Evolutionary conservation across 2,888 invertebrate genomes (phyloP), one percentile per base, ranked within the genome.

Genomic region (Zygaena filipendulae): DNA sequence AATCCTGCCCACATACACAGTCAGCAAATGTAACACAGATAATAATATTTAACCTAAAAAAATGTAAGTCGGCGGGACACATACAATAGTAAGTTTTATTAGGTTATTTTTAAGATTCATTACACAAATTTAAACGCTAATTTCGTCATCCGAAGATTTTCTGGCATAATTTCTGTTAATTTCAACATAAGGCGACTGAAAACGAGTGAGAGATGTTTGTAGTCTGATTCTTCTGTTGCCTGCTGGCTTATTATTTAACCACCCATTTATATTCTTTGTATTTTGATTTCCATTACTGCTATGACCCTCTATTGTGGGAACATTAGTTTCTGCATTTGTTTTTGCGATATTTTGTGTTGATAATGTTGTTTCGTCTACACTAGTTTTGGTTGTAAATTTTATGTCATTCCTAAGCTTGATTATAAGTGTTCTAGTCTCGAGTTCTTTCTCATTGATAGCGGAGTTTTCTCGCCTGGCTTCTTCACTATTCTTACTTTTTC

Each of bases 251-350:
- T 48, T 47, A 29, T 53, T 50, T 7, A 60, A 32, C 35, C 55
- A 48, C 21, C 42, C 45, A 24, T 53, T 56, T 23, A 62, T 45
- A 19, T 46, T 55, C 35, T 43, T 46, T 1, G 50, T 48, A 37
- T 63, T 62, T 35, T 53, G 53, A 33, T 57, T 58, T 8, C 61
- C 44, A 36, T 55, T 68, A 45, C 74, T 58, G 24, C 72, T 70
- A 41, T 77, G 79, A 7, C 77, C 72, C 36, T 77, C 79, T 25
- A 68, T 63, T 46, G 67, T 72, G 3, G 72, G 74, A 11, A 70
- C 66, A 27, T 69, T 71, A 1, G 63, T 68, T 34, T 51, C 49
- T 13, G 40, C 36, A 19, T 49, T 52, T 6, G 31, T 23, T 26
- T 38, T 32, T 7, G 29, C 14, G 13, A 33, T 23, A 14, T 37